Base-by-base conservation (phyloP, 2,113 vertebrate species). In the Alosa alosa region DNA sequence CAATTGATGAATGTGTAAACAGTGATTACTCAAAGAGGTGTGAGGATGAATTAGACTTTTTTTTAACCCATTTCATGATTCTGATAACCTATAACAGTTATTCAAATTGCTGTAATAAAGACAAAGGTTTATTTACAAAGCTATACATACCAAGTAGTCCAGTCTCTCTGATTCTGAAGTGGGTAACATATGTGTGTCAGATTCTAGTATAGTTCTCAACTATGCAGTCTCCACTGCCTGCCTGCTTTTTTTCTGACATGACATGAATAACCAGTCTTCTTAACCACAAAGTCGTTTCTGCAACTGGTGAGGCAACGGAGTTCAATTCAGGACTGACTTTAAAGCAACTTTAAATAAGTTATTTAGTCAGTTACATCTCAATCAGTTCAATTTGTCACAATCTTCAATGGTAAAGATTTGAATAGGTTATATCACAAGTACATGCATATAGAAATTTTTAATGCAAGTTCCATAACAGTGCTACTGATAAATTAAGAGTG, bases 1-100 rank as follows among this genome's bases (percentile, higher is more conserved):
- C 31, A 78, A 78, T 78, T 78, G 36, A 78, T 78, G 72, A 78
- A 15, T 17, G 31, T 39, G 39, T 17, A 78, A 13, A 39, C 72
- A 39, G 72, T 78, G 72, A 78, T 78, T 78, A 78, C 72, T 78
- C 72, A 78, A 10, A 36, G 31, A 78, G 11, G 72, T 78, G 36
- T 78, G 72, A 78, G 25, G 72, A 5, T 78, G 72, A 78, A 78
- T 78, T 78, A 78, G 64, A 64, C 57, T n/a, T 1, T 36, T 36
- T 36, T 39, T 41, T 36, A 11, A 8, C n/a, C 8, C 25, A 78
- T 41, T 13, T 57, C 15, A 57, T 57, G 10, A 17, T 57, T 57
- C 31, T 78, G 72, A 13, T 78, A 36, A 78, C 31, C 36, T 17
- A 31, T 31, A 41, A 78, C 15, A 17, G 11, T 75, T 39, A 31